Conservation (phyloP, 92 coral and sea anemone genomes). For the Epizoanthus illoricatus region DNA sequence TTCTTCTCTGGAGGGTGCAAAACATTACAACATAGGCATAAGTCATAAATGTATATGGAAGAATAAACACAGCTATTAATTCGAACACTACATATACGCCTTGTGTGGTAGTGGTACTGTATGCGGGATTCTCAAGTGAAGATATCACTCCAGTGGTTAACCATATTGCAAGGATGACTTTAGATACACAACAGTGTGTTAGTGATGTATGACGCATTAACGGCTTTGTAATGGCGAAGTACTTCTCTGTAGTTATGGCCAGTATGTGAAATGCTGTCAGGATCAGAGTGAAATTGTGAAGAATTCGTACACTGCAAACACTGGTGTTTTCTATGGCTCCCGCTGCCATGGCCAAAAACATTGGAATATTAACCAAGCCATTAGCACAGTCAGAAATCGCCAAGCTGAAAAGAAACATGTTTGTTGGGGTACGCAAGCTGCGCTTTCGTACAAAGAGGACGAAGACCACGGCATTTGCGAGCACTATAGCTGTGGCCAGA, state of each 20-base stretch:
- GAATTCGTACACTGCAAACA: neutral
- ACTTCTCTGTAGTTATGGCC: conserved; percentile 24
- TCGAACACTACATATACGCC: neutral
- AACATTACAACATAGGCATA: conserved; percentile 32
- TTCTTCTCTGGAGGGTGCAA: conserved; percentile 12
- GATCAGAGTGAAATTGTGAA: conserved; percentile 15
- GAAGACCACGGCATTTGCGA: neutral
- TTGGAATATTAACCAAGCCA: conserved; percentile 24
- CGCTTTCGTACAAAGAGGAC: conserved; percentile 22
- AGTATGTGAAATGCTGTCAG: conserved; percentile 32
- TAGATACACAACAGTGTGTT: conserved; percentile 5
- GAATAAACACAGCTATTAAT: conserved; percentile 8
- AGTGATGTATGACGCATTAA: neutral
- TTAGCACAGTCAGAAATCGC: conserved; percentile 27
- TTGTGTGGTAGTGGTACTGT: neutral
- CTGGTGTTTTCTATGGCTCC: neutral
- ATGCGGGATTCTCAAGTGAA: neutral
- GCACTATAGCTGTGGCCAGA: conserved; percentile 15
- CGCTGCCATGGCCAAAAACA: neutral
- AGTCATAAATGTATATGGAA: conserved; percentile 2
- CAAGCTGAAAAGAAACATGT: conserved; percentile 38
- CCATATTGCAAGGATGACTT: conserved; percentile 10
- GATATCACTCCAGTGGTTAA: neutral
- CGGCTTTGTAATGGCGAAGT: conserved; percentile 21
- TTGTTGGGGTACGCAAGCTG: conserved; percentile 25